A percentile compares a stretch with the other conserved stretches of the same genome.
These are phyloP conservation scores for Ennomos quercinarius DNA, from an alignment of 2,888 invertebrate species.

Conservation along the genomic window DNA sequence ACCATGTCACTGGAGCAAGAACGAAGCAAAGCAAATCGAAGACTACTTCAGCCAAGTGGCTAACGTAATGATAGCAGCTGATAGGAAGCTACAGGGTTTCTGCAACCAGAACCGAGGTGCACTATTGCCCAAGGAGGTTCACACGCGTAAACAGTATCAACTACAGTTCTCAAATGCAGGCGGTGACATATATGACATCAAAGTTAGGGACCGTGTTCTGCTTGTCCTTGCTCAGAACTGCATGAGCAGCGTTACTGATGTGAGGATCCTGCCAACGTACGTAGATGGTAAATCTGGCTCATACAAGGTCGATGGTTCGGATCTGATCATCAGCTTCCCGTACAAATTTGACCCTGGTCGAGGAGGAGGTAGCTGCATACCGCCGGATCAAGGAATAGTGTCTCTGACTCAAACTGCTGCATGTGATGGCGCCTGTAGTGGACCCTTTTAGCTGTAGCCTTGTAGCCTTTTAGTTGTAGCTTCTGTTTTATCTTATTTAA, in stretches of 20 bases:
- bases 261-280: slow-evolving; percentile 29
- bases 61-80: slow-evolving; percentile 30
- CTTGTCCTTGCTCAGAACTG: slow-evolving; percentile 23
- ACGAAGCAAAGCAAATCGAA: slow-evolving; percentile 12
- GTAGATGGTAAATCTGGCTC: slow-evolving; percentile 21
- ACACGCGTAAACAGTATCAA: slow-evolving; percentile 14
- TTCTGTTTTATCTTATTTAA: no score
- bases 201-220: slow-evolving; percentile 26
- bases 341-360: slow-evolving; percentile 20
- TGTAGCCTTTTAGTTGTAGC: no score
- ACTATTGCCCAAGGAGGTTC: slow-evolving; percentile 18
- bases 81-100: slow-evolving; percentile 18
- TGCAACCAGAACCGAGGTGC: slow-evolving; percentile 27
- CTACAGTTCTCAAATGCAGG: slow-evolving; percentile 18
- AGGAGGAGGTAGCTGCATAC: slow-evolving; percentile 23
- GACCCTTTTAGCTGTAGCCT: no score
- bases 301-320: slow-evolving; percentile 6
- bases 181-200: slow-evolving; percentile 18
- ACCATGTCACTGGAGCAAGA: slow-evolving; percentile 37
- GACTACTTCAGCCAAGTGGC: slow-evolving; percentile 36
- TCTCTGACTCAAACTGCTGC: neutral
- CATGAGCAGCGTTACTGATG: slow-evolving; percentile 18
- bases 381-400: slow-evolving; percentile 1
- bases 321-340: slow-evolving; percentile 27
- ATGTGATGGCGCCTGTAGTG: no score